Conservation (phyloP, 1,140 invertebrate species). For the Wasmannia auropunctata region DNA sequence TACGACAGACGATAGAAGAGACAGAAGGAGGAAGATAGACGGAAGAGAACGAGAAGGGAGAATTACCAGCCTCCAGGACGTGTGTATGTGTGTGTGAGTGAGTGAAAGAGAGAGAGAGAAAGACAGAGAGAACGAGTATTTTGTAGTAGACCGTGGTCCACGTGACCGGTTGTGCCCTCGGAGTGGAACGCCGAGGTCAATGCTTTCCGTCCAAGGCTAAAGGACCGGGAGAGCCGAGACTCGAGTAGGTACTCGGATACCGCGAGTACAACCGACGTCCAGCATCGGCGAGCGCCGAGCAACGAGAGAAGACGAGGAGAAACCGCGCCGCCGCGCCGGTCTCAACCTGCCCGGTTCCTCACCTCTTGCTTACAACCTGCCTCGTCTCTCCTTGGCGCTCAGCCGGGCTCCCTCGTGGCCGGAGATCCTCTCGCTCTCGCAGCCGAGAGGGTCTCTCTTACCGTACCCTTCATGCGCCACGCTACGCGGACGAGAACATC, state of each 20-base stretch:
- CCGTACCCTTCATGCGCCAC: not conserved
- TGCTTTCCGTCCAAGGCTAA: conserved; percentile 83
- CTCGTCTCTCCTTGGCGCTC: conserved; percentile 51
- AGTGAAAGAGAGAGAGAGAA: conserved; percentile 7
- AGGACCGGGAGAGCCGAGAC: conserved; percentile 74
- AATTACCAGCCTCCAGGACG: not conserved
- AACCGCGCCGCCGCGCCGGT: conserved; percentile 51
- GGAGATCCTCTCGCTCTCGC: conserved; percentile 61
- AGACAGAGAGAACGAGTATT: conserved; percentile 64
- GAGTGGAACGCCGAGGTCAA: conserved; percentile 82
- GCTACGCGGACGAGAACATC: conserved; percentile 13
- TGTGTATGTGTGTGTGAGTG: not conserved
- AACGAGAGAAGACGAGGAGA: conserved; percentile 60
- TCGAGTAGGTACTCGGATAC: conserved; percentile 74
- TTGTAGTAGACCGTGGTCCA: conserved; percentile 80
- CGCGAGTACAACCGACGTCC: conserved; percentile 70
- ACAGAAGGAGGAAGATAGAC: conserved; percentile 23
- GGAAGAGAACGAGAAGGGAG: not conserved
- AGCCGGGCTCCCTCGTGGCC: conserved; percentile 35
- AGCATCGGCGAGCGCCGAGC: conserved; percentile 32
- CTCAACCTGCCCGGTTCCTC: conserved; percentile 37
- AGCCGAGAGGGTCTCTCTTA: conserved; percentile 34
- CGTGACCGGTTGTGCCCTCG: conserved; percentile 79
- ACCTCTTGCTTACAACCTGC: conserved; percentile 67
- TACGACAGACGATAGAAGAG: conserved; percentile 8